Conservation (phyloP, 1,140 invertebrate species). For the Anastrepha obliqua region DNA sequence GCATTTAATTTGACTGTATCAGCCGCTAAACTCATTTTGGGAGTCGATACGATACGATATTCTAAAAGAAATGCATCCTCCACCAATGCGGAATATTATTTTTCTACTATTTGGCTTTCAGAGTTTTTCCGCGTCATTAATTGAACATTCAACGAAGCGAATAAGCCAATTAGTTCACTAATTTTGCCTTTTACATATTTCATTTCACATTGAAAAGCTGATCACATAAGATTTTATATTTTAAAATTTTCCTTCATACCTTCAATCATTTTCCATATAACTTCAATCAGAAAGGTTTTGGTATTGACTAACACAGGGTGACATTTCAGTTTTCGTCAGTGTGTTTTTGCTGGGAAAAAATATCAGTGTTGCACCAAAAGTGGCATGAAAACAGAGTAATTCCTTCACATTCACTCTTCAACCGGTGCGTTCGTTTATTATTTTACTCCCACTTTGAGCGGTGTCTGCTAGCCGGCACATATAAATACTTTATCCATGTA, state of each 20-base stretch:
- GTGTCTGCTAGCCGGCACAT: neutral
- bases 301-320: neutral
- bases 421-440: neutral
- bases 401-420: neutral
- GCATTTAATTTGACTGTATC: too few species aligned
- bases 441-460: neutral
- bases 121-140: too few species aligned
- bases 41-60: too few species aligned
- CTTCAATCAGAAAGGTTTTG: neutral
- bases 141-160: too few species aligned
- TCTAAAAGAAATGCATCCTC: too few species aligned
- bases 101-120: too few species aligned
- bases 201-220: neutral
- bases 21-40: too few species aligned
- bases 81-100: too few species aligned
- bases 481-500: neutral
- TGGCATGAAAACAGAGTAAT: neutral
- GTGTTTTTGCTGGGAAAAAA: neutral
- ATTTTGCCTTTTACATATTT: too few species aligned
- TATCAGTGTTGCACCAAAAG: neutral
- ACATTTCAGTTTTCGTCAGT: neutral
- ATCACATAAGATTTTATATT: neutral
- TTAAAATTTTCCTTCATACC: neutral
- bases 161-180: too few species aligned
- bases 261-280: neutral